Evolutionary conservation across 1,140 invertebrate species (phyloP).

Genomic region (Venustaconcha ellipsiformis): DNA sequence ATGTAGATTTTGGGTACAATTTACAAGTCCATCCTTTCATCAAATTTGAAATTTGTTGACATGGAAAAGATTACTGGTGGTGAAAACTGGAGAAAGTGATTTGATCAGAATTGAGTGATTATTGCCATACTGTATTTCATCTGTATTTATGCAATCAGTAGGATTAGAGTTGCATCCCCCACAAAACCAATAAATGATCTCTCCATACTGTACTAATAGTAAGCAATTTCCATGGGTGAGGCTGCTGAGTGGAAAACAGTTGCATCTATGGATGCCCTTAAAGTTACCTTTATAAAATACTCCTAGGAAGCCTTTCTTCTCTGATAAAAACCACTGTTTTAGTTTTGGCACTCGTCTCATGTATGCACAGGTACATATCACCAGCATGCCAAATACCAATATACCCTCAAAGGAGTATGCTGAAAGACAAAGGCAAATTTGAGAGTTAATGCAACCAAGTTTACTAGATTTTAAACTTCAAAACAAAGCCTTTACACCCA

Average conservation of each 20-base stretch:
- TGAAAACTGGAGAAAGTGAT: no score
- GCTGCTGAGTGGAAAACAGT: background rate
- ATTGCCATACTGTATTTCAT: background rate
- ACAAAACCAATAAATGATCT: background rate
- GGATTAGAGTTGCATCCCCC: background rate
- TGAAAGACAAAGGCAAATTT: slow-evolving; percentile 38
- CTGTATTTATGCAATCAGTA: background rate
- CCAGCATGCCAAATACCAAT: slow-evolving; percentile 62
- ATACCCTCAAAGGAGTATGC: slow-evolving; percentile 69
- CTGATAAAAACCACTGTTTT: slow-evolving; percentile 66
- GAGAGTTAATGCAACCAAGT: no score
- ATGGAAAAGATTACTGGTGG: no score
- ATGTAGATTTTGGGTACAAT: no score
- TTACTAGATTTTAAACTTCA: no score
- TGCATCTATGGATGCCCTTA: background rate
- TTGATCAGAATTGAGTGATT: background rate
- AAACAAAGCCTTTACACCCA: no score
- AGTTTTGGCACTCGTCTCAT: slow-evolving; percentile 65
- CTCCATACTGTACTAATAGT: background rate
- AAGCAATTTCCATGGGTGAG: background rate
- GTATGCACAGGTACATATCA: slow-evolving; percentile 69
- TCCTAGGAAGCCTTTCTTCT: slow-evolving; percentile 68
- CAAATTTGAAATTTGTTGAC: no score
- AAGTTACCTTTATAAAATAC: slow-evolving; percentile 69
- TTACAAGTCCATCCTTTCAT: no score